These are phyloP conservation scores for Poeciliopsis retropinna DNA, from an alignment of 2,113 vertebrate genomes.

Conservation along the genomic window DNA sequence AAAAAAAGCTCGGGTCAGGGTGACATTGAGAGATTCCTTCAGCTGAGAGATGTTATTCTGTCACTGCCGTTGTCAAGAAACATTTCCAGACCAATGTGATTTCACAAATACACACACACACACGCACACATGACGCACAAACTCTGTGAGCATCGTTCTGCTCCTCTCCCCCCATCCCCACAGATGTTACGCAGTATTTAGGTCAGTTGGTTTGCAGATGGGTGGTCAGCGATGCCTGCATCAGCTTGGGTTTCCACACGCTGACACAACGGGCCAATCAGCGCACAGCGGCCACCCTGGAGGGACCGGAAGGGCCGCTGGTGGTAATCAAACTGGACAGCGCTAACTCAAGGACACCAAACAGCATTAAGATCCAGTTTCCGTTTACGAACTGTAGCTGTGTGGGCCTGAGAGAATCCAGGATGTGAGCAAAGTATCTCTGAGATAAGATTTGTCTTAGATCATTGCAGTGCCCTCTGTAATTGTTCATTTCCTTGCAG, in stretches of 20 bases:
- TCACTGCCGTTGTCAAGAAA: constrained; percentile 45
- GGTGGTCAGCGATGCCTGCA: constrained; percentile 65
- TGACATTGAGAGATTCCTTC: constrained; percentile 58
- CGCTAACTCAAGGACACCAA: constrained; percentile 55
- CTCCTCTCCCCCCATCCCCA: constrained; percentile 49
- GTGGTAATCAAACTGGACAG: constrained; percentile 68
- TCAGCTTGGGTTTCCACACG: constrained; percentile 68
- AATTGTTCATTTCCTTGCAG: neutral
- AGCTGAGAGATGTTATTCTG: constrained; percentile 51
- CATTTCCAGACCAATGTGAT: constrained; percentile 17
- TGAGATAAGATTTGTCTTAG: constrained; percentile 33
- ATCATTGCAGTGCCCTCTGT: neutral
- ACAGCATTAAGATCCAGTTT: constrained; percentile 41
- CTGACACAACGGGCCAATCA: constrained; percentile 68
- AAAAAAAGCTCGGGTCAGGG: neutral
- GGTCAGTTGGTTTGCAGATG: constrained; percentile 76
- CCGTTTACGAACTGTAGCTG: constrained; percentile 19
- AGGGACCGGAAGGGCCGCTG: constrained; percentile 57
- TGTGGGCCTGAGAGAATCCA: constrained; percentile 39
- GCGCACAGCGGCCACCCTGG: constrained; percentile 51
- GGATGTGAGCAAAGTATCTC: constrained; percentile 1
- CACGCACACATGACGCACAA: neutral
- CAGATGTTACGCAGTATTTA: constrained; percentile 76
- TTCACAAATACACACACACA: neutral
- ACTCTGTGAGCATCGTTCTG: constrained; percentile 42